Evolutionary conservation across 2,797 vertebrate genomes (phyloP).

Genomic region (Anomalospiza imberbis): DNA sequence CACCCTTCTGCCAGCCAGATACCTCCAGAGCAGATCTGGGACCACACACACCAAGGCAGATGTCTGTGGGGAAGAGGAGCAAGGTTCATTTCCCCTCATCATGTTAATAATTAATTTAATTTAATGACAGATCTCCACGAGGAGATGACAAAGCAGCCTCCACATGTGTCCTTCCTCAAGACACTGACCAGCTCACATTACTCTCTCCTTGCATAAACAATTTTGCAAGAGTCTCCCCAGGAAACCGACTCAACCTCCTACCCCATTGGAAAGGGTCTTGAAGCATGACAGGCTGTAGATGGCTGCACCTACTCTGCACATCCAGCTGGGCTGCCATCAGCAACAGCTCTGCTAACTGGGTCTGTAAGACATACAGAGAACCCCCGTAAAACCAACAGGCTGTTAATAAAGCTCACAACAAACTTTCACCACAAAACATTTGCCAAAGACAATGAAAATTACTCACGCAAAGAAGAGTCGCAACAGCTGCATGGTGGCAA

Average conservation of each 20-base stretch:
- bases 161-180: neutral
- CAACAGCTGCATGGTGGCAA: neutral
- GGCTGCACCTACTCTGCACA: neutral
- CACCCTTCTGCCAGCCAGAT: neutral
- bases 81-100: neutral
- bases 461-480: neutral
- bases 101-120: neutral
- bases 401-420: constrained; percentile 16
- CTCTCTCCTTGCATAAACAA: neutral
- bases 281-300: neutral
- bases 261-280: neutral
- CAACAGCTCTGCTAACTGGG: neutral
- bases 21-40: neutral
- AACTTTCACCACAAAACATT: constrained; percentile 7
- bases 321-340: neutral
- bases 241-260: neutral
- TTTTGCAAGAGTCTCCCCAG: neutral
- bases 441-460: constrained; percentile 37
- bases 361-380: neutral
- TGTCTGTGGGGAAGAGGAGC: neutral
- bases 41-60: neutral
- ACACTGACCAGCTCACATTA: neutral
- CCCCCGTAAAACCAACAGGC: constrained; percentile 9
- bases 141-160: constrained; percentile 5
- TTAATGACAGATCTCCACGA: neutral